Percentiles rank a stretch among this genome's conserved stretches.
phyloP scores from a whole-genome alignment of 2,888 invertebrate genomes.

The Philereme transversata region DNA sequence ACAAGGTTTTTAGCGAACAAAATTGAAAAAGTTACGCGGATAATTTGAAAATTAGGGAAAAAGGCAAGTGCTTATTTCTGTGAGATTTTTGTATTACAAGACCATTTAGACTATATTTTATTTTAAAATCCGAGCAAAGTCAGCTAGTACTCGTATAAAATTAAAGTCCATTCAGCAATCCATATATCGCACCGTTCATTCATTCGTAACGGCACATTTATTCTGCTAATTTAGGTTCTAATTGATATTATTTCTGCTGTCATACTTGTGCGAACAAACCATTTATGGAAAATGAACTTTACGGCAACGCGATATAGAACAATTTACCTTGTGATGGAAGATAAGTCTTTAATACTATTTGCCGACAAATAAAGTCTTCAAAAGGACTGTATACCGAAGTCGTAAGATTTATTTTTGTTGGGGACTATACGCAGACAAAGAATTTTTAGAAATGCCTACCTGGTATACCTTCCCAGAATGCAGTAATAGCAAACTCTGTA shows the following conservation, averaged over 20 bases:
- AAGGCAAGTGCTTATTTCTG: too few species aligned
- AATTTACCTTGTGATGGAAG: constrained; percentile 10
- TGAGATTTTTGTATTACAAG: too few species aligned
- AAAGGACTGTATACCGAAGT: constrained; percentile 30
- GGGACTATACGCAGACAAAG: constrained; percentile 54
- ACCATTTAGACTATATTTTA: too few species aligned
- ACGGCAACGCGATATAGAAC: constrained; percentile 1
- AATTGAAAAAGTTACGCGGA: too few species aligned
- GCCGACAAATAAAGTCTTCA: constrained; percentile 12
- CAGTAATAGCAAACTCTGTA: constrained; percentile 74
- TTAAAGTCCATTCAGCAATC: constrained; percentile 21
- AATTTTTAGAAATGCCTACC: constrained; percentile 66
- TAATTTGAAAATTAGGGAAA: too few species aligned
- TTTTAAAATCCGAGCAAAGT: too few species aligned
- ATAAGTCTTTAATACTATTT: constrained; percentile 5
- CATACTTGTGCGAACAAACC: constrained; percentile 30
- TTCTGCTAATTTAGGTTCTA: constrained; percentile 55
- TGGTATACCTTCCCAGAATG: constrained; percentile 77
- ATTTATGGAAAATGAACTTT: constrained; percentile 10
- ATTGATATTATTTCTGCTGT: constrained; percentile 37
- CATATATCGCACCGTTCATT: constrained; percentile 45
- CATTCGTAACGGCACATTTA: constrained; percentile 57
- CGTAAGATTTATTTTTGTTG: constrained; percentile 29
- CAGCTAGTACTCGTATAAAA: too few species aligned
- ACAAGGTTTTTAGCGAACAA: too few species aligned